phyloP scores from a whole-genome alignment of 2,888 invertebrate species.

The Smittia aterrima region DNA sequence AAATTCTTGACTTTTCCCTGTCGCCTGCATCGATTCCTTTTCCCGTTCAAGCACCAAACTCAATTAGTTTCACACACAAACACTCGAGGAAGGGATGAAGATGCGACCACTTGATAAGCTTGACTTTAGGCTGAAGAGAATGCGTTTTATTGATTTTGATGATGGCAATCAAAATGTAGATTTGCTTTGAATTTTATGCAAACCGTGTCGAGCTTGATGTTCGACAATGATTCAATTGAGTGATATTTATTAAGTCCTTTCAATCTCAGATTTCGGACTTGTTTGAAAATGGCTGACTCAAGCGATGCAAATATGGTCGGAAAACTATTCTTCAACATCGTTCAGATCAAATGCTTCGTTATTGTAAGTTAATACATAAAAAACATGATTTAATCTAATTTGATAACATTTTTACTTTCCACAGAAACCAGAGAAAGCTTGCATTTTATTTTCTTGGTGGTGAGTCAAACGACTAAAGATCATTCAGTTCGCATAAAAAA shows the following conservation, averaged over 20 bases:
- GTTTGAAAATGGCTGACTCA: constrained; percentile 82
- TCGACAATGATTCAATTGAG: neutral
- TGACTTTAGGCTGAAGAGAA: constrained; percentile 30
- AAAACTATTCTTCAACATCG: constrained; percentile 90
- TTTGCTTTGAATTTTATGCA: neutral
- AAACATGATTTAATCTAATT: neutral
- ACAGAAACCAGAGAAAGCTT: constrained; percentile 68
- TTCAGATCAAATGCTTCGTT: constrained; percentile 92
- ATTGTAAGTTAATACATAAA: constrained; percentile 51
- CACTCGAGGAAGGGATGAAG: constrained; percentile 41
- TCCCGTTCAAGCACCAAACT: constrained; percentile 11
- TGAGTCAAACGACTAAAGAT: neutral
- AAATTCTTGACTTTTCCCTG: constrained; percentile 34
- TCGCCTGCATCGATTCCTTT: constrained; percentile 7
- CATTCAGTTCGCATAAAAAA: neutral
- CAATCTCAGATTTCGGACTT: constrained; percentile 78
- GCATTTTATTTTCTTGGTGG: constrained; percentile 74
- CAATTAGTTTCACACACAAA: constrained; percentile 40
- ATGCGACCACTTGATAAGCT: constrained; percentile 40
- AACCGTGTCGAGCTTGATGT: neutral
- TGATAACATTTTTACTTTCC: neutral
- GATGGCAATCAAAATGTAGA: constrained; percentile 31
- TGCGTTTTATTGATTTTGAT: constrained; percentile 37
- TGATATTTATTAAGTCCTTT: neutral
- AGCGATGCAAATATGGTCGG: constrained; percentile 87